Conservation (phyloP, 2,888 invertebrate genomes). For the Trissonchulus latispiculum region DNA sequence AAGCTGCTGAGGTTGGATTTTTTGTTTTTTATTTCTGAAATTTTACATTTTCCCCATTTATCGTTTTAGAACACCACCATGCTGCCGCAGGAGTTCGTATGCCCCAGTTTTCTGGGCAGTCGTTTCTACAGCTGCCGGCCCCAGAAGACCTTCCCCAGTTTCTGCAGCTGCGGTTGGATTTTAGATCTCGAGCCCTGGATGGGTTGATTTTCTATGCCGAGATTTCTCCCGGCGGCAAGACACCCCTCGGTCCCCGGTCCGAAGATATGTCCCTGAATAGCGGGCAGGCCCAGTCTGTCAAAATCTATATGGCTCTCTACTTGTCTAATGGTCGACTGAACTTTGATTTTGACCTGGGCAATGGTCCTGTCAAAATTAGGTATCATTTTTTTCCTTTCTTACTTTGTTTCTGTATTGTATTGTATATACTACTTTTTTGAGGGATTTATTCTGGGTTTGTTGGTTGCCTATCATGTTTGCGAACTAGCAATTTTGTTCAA, state of each 20-base stretch:
- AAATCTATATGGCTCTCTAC: slow-evolving; percentile 4
- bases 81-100: no score
- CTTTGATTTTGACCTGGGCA: slow-evolving; percentile 8
- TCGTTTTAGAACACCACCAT: no score
- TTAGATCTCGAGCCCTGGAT: background rate
- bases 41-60: no score
- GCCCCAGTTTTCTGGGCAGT: background rate
- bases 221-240: no score
- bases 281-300: no score
- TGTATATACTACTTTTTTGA: no score
- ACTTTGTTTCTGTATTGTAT: background rate
- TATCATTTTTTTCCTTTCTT: background rate
- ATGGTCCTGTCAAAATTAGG: background rate
- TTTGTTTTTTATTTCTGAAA: no score
- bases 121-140: background rate
- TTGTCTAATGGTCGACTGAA: background rate
- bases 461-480: no score
- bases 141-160: background rate
- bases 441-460: background rate
- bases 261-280: background rate
- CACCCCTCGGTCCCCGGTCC: no score
- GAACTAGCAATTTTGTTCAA: background rate
- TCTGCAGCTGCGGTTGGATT: background rate
- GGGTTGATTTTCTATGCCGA: background rate
- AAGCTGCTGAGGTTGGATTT: no score